Evolutionary conservation across 1,140 invertebrate species (phyloP).

Genomic region (Heliothis virescens): DNA sequence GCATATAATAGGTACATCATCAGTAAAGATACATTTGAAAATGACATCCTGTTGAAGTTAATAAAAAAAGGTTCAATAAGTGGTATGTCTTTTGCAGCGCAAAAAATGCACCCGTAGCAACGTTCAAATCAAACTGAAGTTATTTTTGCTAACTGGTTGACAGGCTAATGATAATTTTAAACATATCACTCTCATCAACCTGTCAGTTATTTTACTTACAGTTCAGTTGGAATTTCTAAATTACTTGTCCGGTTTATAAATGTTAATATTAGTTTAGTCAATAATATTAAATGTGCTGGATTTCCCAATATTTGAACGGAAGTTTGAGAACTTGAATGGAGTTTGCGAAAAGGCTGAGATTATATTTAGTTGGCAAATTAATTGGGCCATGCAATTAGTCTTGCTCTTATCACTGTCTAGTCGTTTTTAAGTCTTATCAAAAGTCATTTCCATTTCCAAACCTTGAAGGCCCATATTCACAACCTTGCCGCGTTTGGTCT

Average conservation of each 20-base stretch:
- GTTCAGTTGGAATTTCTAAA: constrained; percentile 8
- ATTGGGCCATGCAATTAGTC: too few relatives aligned
- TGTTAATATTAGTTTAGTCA: constrained; percentile 16
- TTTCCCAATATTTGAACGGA: background rate
- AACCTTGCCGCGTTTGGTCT: background rate
- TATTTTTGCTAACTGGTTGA: background rate
- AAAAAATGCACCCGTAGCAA: too few relatives aligned
- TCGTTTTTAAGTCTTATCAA: too few relatives aligned
- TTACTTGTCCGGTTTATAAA: constrained; percentile 10
- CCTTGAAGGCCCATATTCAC: too few relatives aligned
- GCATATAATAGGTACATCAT: too few relatives aligned
- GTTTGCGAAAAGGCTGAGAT: background rate
- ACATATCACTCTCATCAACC: constrained; percentile 19
- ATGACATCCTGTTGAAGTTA: too few relatives aligned
- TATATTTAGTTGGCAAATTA: background rate
- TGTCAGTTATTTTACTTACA: constrained; percentile 26
- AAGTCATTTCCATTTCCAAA: too few relatives aligned
- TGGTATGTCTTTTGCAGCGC: background rate
- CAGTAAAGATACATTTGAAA: too few relatives aligned
- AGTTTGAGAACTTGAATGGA: background rate
- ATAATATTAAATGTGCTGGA: constrained; percentile 13
- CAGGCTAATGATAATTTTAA: constrained; percentile 32
- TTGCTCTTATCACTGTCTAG: too few relatives aligned
- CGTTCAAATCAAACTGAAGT: constrained; percentile 3
- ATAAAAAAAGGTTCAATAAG: too few relatives aligned